Evolutionary conservation across 2,797 vertebrate genomes (phyloP).

Genomic region (Esox lucius): DNA sequence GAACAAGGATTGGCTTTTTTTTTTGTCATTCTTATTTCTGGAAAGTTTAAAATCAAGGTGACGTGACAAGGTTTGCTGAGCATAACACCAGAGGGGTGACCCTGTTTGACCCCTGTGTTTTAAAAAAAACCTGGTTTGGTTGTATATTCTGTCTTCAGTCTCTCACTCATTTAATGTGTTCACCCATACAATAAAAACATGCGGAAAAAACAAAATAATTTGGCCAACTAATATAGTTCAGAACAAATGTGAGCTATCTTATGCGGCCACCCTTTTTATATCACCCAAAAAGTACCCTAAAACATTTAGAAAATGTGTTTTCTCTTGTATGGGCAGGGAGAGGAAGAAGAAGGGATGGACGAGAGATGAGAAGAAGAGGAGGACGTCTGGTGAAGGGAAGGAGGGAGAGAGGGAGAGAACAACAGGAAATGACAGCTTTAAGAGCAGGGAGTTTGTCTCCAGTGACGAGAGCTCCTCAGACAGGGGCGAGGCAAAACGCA

Average conservation of each 20-base stretch:
- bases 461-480: slow-evolving; percentile 88
- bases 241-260: no score
- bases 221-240: no score
- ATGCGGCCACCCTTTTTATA: no score
- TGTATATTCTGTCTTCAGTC: neutral
- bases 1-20: no score
- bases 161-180: neutral
- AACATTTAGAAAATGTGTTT: no score
- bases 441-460: slow-evolving; percentile 95
- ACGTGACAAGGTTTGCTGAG: neutral
- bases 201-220: no score
- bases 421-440: slow-evolving; percentile 83
- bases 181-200: neutral
- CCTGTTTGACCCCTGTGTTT: neutral
- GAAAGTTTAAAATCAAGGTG: no score
- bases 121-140: neutral
- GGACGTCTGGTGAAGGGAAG: slow-evolving; percentile 4
- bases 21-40: no score
- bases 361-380: slow-evolving; percentile 57
- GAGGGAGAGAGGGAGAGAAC: neutral
- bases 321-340: slow-evolving; percentile 54
- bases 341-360: slow-evolving; percentile 76
- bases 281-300: no score
- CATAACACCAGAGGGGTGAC: neutral
- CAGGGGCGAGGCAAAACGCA: slow-evolving; percentile 49